phyloP scores from a whole-genome alignment of 2,888 invertebrate species.

The Operophtera brumata region DNA sequence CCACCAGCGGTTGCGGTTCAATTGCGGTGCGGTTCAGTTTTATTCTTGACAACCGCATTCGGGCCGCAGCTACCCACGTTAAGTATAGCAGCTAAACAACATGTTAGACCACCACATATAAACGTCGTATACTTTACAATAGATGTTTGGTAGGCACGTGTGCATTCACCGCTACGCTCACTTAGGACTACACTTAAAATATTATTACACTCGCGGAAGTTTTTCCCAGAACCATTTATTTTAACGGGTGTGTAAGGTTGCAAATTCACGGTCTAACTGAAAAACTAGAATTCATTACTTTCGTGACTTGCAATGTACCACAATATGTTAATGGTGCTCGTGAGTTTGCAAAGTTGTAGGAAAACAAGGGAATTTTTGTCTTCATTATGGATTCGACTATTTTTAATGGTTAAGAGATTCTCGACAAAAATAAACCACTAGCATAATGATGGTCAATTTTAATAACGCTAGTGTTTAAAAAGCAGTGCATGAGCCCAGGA shows the following conservation, averaged over 20 bases:
- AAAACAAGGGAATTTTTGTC: constrained; percentile 1
- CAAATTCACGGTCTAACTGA: constrained; percentile 45
- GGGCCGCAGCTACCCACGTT: too few relatives aligned
- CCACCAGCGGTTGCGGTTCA: too few relatives aligned
- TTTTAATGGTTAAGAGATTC: constrained; percentile 2
- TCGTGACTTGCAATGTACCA: constrained; percentile 64
- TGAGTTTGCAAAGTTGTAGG: constrained; percentile 3
- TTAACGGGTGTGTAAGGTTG: constrained; percentile 37
- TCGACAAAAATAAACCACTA: too few relatives aligned
- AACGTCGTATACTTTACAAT: too few relatives aligned
- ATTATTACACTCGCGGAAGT: constrained; percentile 28
- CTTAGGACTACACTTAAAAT: constrained; percentile 35
- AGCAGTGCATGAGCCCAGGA: too few relatives aligned
- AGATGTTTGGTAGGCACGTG: background rate
- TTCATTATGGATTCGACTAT: background rate
- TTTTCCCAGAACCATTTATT: constrained; percentile 46
- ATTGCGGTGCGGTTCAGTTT: too few relatives aligned
- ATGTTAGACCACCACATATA: too few relatives aligned
- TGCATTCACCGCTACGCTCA: constrained; percentile 8
- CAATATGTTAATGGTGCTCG: constrained; percentile 46
- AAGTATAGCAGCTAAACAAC: too few relatives aligned
- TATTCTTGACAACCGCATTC: too few relatives aligned
- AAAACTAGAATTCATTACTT: constrained; percentile 68
- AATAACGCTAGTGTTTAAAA: too few relatives aligned
- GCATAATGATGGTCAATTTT: too few relatives aligned